Evolutionary conservation across 2,797 vertebrate genomes (phyloP), one percentile per base, ranked within the genome.

Genomic region (Neopelma chrysocephalum): DNA sequence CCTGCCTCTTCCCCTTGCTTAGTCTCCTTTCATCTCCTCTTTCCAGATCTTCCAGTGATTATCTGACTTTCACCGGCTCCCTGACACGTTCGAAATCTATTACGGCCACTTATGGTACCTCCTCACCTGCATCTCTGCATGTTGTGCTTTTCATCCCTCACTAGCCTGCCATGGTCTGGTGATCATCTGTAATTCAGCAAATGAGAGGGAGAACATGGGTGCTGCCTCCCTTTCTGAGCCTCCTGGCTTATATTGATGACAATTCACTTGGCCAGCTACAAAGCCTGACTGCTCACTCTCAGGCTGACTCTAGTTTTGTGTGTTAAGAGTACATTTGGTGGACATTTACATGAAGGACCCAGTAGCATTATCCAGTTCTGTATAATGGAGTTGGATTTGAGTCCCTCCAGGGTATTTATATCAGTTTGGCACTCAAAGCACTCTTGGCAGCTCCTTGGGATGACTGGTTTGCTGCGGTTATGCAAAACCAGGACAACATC

Each of bases 181-280:
- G 93, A 68, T 72, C 64, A 71, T 87, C 68, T 92, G 36, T 85
- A 94, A 94, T 91, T 91, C 64, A 78, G 78, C 38, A 92, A 66
- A 93, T 60, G 61, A 93, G 75, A 77, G 50, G 62, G 81, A 77
- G 87, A 82, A 32, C 64, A 25, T 14, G 56, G 85, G 71, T 82
- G 71, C 73, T 66, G 13, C 61, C 80, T 90, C 77, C 70, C 45
- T 66, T 42, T 70, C 56, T 23, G 36, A 61, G 54, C 48, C 61
- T 54, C 31, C 73, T 48, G 21, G 69, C 48, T 82, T 47, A 4
- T 38, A 5, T 3, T 32, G 75, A 50, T 85, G 81, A n/a, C 80
- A 50, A 14, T 36, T 82, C 34, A 12, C 38, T 15, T n/a, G 51
- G 36, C 36, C 66, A 45, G 23, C 79, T 71, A 6, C 45, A 56